Base-by-base conservation (phyloP, 2,888 invertebrate genomes). In the Ariolimax columbianus region DNA sequence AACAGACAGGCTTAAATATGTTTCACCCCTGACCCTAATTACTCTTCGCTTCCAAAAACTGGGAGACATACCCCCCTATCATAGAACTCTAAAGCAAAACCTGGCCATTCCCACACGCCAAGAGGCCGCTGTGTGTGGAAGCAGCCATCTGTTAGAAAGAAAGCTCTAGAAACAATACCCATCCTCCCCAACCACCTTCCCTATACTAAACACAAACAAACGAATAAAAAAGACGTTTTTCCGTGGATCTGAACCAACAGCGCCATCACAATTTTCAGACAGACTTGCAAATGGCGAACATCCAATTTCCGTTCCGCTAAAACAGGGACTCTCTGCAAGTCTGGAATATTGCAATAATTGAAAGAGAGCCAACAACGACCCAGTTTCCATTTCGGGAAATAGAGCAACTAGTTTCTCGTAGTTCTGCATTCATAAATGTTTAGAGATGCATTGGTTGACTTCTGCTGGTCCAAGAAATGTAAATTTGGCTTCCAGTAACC, bases 271-370 rank as follows among this genome's bases (percentile, higher is more conserved):
- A 82, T 73, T 82, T 73, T 73, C 72, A 72, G 55, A 47, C 36
- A 55, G 72, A 55, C 72, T 82, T 72, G 82, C 82, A 82, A 82
- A 82, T 82, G 77, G 82, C 75, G 66, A 33, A 30, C 63, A 43
- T 17, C 77, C 82, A 82, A 82, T 82, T 82, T 82, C 82, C 82
- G 73, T 75, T 43, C 33, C 38, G 26, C 70, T 7, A 73, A 38
- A 55, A 82, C 72, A 30, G 17, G n/a, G 75, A 38, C 17, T 63
- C 72, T 63, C 17, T 4, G 40, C 40, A 9, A 33, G 63, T 33
- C 75, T 30, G 82, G 77, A 82, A 82, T 82, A 75, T 30, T 47
- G 26, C 66, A 43, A 82, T 82, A 75, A 82, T 82, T 82, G 75
- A 82, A 82, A 82, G 63, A 40, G 40, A 82, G 43, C 63, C 63